Evolutionary conservation across 2,797 vertebrate species (phyloP), one percentile per base, ranked within the genome.

Genomic region (Myotis findleyi): DNA sequence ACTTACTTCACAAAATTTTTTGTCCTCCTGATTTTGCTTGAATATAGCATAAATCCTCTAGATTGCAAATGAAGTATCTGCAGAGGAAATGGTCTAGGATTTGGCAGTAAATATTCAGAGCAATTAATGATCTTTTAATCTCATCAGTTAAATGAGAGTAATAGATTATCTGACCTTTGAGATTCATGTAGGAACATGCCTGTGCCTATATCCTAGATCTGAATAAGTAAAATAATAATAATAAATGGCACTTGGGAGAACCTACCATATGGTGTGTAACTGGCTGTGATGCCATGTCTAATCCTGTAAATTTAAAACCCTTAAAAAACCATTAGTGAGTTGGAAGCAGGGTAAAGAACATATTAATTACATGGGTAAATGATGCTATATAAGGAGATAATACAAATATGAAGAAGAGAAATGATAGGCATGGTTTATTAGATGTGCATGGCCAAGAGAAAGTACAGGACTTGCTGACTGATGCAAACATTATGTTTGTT

Each of bases 111-210:
- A 84, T 87, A 86, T 9, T 93, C 44, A 10, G 66, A 93, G 47
- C 68, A 93, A 44, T 82, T 85, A 73, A 30, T 73, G 44, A 27
- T 79, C 59, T 95, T 94, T 53, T 75, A 89, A 84, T 21, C 12
- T 87, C 30, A 55, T 87, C 38, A 89, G 41, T 80, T 66, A 81
- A 69, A 53, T 73, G 36, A 94, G 36, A 89, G 53, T 84, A 77
- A 92, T 69, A 12, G 11, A 81, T 89, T 91, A 68, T 85, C 68
- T 93, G 87, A 73, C 49, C 82, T 95, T 87, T 95, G 80, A 95
- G 59, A 93, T 77, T 89, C 33, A 41, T 76, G 38, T 27, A 69
- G 5, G n/a, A 87, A 51, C 30, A 47, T 68, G 11, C 9, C 21
- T 91, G 8, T 47, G 18, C 30, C 59, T 75, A 21, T 57, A 92